Conservation (phyloP, 2,888 invertebrate species). For the Cheilosia vulpina region DNA sequence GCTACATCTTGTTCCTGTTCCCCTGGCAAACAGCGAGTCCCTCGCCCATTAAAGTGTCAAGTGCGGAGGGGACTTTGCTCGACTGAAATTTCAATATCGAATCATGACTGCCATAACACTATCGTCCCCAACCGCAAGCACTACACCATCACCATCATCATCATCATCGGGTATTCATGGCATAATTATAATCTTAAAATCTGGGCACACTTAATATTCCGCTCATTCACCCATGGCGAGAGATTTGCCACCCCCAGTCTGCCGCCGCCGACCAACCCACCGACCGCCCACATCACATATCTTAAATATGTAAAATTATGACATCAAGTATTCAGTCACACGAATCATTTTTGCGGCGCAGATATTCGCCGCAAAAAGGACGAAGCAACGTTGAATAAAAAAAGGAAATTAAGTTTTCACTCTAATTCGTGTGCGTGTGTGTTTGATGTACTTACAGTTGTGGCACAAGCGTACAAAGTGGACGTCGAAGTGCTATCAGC, state of each 20-base stretch:
- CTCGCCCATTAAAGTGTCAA: conserved; percentile 70
- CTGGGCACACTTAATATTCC: conserved; percentile 74
- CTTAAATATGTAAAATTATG: conserved; percentile 71
- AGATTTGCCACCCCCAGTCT: conserved; percentile 50
- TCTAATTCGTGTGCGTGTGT: conserved; percentile 46
- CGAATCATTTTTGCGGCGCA: conserved; percentile 58
- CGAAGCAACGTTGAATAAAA: conserved; percentile 24
- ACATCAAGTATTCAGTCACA: conserved; percentile 72
- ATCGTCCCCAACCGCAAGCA: conserved; percentile 18
- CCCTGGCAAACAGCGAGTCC: conserved; percentile 13
- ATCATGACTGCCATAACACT: conserved; percentile 51
- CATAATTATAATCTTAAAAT: conserved; percentile 75
- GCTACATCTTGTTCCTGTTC: conserved; percentile 23
- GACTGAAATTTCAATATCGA: conserved; percentile 74
- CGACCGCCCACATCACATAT: conserved; percentile 41
- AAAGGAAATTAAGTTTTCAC: conserved; percentile 42
- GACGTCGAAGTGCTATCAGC: conserved; percentile 89
- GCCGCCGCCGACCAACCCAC: background rate
- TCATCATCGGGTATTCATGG: conserved; percentile 72
- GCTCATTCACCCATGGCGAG: conserved; percentile 64
- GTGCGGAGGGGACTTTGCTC: conserved; percentile 62
- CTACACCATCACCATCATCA: conserved; percentile 21
- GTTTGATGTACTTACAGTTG: conserved; percentile 84
- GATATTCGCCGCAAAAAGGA: conserved; percentile 55
- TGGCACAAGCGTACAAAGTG: conserved; percentile 89